These are phyloP conservation scores for Rhopilema esculentum DNA, from an alignment of 30 jellyfish, hydroid and myxozoan species.

Conservation along the genomic window DNA sequence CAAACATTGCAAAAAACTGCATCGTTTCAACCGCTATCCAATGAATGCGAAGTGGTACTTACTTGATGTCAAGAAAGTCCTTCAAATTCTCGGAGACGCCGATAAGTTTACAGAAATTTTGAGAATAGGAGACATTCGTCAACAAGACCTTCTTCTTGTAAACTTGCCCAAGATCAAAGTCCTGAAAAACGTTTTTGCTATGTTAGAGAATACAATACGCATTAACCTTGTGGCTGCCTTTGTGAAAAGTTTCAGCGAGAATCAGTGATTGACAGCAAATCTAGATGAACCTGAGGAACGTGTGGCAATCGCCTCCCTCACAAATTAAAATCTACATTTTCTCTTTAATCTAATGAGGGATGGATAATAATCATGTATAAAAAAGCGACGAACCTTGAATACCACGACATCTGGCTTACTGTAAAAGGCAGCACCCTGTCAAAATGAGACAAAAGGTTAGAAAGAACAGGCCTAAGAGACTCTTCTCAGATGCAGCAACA, in stretches of 20 bases:
- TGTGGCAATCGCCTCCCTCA: no score
- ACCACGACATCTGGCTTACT: constrained; percentile 93
- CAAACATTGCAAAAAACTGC: no score
- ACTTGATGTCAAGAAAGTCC: constrained; percentile 93
- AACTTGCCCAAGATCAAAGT: constrained; percentile 85
- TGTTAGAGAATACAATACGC: no score
- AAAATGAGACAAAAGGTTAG: background rate
- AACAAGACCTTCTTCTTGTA: constrained; percentile 92
- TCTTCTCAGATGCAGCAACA: no score
- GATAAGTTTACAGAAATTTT: constrained; percentile 84
- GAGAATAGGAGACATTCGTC: constrained; percentile 95
- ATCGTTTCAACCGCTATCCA: no score
- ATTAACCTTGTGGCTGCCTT: no score
- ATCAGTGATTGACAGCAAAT: no score
- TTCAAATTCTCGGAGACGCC: constrained; percentile 89
- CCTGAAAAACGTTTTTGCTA: constrained; percentile 45
- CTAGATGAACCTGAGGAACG: no score
- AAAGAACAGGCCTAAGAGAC: no score
- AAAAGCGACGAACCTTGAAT: constrained; percentile 73
- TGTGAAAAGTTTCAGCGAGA: no score
- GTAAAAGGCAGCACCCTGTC: constrained; percentile 93
- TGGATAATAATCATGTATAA: background rate
- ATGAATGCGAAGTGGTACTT: constrained; percentile 18
- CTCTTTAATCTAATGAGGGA: no score
- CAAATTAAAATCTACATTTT: no score